phyloP scores from a whole-genome alignment of 2,113 vertebrate species.

The Lichenostomus cassidix region DNA sequence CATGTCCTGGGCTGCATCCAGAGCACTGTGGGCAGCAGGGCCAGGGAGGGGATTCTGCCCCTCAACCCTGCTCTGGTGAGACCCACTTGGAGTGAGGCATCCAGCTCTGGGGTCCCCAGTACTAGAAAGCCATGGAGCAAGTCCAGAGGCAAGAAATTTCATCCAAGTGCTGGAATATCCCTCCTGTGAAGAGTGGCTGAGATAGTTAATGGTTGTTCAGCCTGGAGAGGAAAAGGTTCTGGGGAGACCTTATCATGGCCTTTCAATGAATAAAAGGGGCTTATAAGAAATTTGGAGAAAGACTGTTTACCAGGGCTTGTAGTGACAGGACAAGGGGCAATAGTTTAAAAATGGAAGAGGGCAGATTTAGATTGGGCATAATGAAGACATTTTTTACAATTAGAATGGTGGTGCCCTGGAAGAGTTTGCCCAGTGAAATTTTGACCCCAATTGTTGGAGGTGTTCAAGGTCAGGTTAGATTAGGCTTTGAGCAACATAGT shows the following conservation, averaged over 20 bases:
- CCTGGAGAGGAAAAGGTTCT: background rate
- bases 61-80: background rate
- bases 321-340: background rate
- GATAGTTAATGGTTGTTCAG: background rate
- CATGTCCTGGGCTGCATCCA: rapidly evolving
- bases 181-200: background rate
- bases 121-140: background rate
- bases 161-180: background rate
- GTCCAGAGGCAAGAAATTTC: background rate
- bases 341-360: background rate
- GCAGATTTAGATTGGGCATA: background rate
- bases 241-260: background rate
- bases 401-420: background rate
- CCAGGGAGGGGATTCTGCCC: rapidly evolving
- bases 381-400: background rate
- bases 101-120: background rate
- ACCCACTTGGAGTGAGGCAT: background rate
- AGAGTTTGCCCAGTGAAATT: background rate
- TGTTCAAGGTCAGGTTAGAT: background rate
- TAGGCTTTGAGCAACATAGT: background rate
- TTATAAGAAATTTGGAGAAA: background rate
- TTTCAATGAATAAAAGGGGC: background rate
- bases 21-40: rapidly evolving
- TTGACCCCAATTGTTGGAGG: background rate
- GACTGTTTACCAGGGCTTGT: background rate